Conservation (phyloP, 1,140 invertebrate genomes). For the Sitobion miscanthi region DNA sequence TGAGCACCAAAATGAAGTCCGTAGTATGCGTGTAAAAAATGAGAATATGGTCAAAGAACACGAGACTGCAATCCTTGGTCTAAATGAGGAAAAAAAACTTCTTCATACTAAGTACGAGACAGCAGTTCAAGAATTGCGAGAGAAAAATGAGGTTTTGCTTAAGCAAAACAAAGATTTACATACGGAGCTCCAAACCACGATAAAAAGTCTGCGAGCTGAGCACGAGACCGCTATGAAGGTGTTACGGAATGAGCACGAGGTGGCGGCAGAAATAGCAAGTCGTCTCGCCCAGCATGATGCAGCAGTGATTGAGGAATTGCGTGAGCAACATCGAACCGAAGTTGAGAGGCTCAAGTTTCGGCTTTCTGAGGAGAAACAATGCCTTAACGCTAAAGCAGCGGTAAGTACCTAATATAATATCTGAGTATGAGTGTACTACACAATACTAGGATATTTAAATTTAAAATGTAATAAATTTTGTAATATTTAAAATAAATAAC, state of each 20-base stretch:
- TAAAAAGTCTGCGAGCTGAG: not conserved
- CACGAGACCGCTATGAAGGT: not conserved
- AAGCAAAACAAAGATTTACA: not conserved
- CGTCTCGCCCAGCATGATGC: not conserved
- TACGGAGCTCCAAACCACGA: not conserved
- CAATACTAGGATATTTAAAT: not conserved
- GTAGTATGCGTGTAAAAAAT: not conserved
- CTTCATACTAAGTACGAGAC: not conserved
- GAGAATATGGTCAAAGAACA: not conserved
- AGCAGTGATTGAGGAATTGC: not conserved
- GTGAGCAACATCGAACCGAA: not conserved
- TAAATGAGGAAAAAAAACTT: not conserved
- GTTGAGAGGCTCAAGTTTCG: not conserved
- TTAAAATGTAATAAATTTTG: not conserved
- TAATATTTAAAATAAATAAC: not conserved
- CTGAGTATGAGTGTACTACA: not conserved
- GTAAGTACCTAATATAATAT: not conserved
- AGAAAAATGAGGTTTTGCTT: not conserved
- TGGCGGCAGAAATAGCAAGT: too few species aligned
- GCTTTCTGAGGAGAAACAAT: not conserved
- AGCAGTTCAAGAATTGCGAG: not conserved
- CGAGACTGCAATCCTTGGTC: not conserved
- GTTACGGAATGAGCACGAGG: not conserved
- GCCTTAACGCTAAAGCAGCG: not conserved
- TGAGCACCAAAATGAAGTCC: not conserved